These are phyloP conservation scores for Cinclus mexicanus DNA, from an alignment of 2,113 vertebrate genomes.

Conservation along the genomic window DNA sequence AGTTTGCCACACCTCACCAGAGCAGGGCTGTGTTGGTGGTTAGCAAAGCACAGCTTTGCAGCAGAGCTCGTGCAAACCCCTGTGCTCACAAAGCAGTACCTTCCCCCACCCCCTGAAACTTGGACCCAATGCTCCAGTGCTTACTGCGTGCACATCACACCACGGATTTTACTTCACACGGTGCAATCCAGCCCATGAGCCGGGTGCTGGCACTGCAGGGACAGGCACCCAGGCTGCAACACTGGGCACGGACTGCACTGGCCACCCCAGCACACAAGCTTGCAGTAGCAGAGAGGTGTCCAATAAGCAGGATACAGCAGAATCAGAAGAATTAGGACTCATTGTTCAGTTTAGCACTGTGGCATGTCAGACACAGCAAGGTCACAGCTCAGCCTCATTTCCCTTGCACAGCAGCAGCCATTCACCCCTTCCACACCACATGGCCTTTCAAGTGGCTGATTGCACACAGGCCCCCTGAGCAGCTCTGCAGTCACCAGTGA, in stretches of 20 bases:
- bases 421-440: rapidly evolving
- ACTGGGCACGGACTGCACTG: rapidly evolving
- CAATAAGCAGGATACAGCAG: rapidly evolving
- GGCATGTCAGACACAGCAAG: rapidly evolving
- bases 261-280: background rate
- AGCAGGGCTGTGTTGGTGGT: background rate
- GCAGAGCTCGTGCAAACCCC: rapidly evolving
- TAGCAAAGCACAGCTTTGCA: background rate
- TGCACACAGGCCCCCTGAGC: rapidly evolving
- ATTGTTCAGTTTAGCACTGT: rapidly evolving
- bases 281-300: too few species aligned
- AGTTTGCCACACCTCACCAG: rapidly evolving
- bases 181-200: rapidly evolving
- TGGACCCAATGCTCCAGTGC: background rate
- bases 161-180: background rate
- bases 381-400: too few species aligned
- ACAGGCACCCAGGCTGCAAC: background rate
- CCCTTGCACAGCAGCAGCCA: rapidly evolving
- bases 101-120: background rate
- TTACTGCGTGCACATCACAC: rapidly evolving
- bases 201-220: background rate
- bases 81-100: too few species aligned
- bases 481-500: rapidly evolving
- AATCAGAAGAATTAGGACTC: background rate
- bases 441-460: rapidly evolving